These are phyloP conservation scores for Drosophila athabasca DNA, from an alignment of 1,140 invertebrate species.

Conservation along the genomic window DNA sequence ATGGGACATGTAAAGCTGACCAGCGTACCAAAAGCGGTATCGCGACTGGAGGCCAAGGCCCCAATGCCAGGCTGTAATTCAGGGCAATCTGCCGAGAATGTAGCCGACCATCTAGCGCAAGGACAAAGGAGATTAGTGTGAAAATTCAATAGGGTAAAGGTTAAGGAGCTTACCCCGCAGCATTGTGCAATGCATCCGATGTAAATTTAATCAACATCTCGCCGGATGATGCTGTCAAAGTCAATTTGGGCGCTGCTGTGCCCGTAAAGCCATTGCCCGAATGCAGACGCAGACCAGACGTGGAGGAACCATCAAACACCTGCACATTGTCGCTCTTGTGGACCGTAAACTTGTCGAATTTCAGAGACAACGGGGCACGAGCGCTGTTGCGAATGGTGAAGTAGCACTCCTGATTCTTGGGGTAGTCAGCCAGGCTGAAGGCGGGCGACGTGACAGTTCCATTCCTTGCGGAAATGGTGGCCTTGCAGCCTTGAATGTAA, in stretches of 20 bases:
- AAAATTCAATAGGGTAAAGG: not conserved
- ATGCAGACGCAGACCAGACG: conserved; percentile 93
- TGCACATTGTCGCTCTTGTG: conserved; percentile 94
- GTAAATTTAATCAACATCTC: conserved; percentile 95
- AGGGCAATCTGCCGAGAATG: conserved; percentile 97
- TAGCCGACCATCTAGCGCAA: conserved; percentile 91
- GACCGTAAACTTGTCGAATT: conserved; percentile 93
- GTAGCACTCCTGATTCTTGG: conserved; percentile 95
- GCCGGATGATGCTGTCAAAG: conserved; percentile 95
- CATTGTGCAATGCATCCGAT: conserved; percentile 93
- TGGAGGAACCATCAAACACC: conserved; percentile 94
- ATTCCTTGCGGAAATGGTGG: conserved; percentile 91
- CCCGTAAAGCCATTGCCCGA: conserved; percentile 94
- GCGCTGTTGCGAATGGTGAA: conserved; percentile 94
- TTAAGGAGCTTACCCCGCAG: conserved; percentile 83
- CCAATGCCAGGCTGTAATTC: conserved; percentile 92
- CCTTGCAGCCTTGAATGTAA: conserved; percentile 94
- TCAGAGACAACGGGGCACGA: conserved; percentile 92
- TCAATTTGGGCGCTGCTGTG: conserved; percentile 89
- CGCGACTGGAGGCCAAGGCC: conserved; percentile 94
- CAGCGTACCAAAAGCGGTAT: conserved; percentile 95
- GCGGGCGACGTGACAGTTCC: conserved; percentile 95
- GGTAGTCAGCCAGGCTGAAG: conserved; percentile 92
- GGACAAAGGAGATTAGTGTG: not conserved
- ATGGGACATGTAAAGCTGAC: conserved; percentile 95